Conservation (phyloP, 2,888 invertebrate genomes). For the Chaetogeoica ovagalla region DNA sequence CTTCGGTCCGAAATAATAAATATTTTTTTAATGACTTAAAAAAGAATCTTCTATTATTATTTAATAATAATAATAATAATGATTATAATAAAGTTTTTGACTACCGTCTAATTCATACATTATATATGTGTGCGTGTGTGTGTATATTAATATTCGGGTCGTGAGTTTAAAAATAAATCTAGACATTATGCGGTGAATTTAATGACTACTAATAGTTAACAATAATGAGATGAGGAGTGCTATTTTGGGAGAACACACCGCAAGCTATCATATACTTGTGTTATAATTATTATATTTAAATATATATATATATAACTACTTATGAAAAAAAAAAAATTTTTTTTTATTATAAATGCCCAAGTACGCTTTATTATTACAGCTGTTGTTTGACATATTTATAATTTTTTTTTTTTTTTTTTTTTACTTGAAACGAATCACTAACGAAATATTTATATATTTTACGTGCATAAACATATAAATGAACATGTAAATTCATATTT, state of each 20-base stretch:
- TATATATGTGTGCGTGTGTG: no score
- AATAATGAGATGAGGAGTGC: constrained; percentile 30
- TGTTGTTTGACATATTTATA: no score
- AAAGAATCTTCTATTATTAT: no score
- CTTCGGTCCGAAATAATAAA: no score
- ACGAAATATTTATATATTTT: no score
- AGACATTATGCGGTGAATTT: constrained; percentile 27
- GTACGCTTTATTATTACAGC: no score
- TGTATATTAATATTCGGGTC: constrained; percentile 5
- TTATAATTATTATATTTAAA: constrained; percentile 32
- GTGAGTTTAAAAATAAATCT: constrained; percentile 43
- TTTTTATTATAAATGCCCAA: not conserved
- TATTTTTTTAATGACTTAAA: not conserved
- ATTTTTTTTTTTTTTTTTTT: no score
- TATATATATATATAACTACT: not conserved
- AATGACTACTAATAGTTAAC: constrained; percentile 36
- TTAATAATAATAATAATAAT: no score
- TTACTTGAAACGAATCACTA: no score
- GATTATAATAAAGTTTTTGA: not conserved
- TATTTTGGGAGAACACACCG: constrained; percentile 34
- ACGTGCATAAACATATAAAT: no score
- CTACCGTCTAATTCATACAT: not conserved
- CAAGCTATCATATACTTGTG: not conserved
- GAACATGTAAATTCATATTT: no score
- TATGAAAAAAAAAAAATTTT: constrained; percentile 1